phyloP scores from a whole-genome alignment of 2,888 invertebrate species.

The Patella ulyssiponensis region DNA sequence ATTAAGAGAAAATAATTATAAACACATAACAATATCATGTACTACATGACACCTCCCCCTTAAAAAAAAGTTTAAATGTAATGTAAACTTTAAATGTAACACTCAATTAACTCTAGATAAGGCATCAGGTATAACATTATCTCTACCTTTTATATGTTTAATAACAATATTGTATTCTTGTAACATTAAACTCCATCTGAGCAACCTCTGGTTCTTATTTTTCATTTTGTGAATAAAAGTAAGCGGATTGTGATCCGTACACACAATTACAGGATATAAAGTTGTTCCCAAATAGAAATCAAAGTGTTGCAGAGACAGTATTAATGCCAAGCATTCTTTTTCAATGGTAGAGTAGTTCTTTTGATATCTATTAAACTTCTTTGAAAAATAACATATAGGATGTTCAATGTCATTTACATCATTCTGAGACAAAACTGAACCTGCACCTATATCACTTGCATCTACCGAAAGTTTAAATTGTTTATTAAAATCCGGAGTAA shows the following conservation, averaged over 20 bases:
- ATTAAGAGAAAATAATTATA: too few relatives aligned
- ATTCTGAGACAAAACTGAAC: constrained; percentile 44
- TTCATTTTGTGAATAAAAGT: constrained; percentile 39
- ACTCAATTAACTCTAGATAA: background rate
- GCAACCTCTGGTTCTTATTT: constrained; percentile 33
- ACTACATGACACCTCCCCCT: too few relatives aligned
- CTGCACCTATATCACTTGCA: constrained; percentile 47
- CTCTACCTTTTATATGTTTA: too few relatives aligned
- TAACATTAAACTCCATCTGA: constrained; percentile 37
- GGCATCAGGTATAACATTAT: constrained; percentile 26
- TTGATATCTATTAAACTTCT: constrained; percentile 41
- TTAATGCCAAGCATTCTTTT: constrained; percentile 42
- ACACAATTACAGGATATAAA: constrained; percentile 29
- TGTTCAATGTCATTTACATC: constrained; percentile 37
- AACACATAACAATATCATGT: too few relatives aligned
- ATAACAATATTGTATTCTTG: constrained; percentile 38
- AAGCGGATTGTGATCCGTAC: constrained; percentile 44
- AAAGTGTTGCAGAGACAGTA: constrained; percentile 41
- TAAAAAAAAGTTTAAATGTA: too few relatives aligned
- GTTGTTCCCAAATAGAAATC: constrained; percentile 33
- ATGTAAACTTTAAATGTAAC: too few relatives aligned
- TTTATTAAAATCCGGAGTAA: constrained; percentile 23
- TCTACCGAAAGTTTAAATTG: constrained; percentile 45
- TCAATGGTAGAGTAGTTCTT: constrained; percentile 43
- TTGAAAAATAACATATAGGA: constrained; percentile 43